A percentile compares a stretch with the other conserved stretches of the same genome.
phyloP scores from a whole-genome alignment of 2,113 vertebrate species.

The Calidris pugnax region DNA sequence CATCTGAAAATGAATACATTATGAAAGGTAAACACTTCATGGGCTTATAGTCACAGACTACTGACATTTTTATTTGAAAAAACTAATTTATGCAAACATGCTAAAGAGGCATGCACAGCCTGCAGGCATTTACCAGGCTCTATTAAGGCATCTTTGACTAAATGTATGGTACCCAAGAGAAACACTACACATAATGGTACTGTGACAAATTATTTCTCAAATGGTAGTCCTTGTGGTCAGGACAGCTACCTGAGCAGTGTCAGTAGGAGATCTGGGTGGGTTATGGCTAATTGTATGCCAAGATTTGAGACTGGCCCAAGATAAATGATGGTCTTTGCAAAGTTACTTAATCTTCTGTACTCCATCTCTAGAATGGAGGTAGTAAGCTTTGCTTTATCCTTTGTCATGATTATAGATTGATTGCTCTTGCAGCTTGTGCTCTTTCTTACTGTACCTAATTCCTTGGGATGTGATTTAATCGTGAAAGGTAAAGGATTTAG shows the following conservation, averaged over 20 bases:
- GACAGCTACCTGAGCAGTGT: not conserved
- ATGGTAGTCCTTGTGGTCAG: not conserved
- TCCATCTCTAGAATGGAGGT: not conserved
- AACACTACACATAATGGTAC: not conserved
- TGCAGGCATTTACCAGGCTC: not conserved
- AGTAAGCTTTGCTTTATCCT: not conserved
- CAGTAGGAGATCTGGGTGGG: not conserved
- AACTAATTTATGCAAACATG: not conserved
- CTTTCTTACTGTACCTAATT: not conserved
- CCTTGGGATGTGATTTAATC: not conserved
- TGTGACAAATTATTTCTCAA: not conserved
- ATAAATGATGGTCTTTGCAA: not conserved
- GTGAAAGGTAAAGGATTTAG: not conserved
- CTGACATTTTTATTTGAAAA: not conserved
- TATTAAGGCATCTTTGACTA: not conserved
- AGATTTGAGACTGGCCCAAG: not conserved
- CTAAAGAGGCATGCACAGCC: not conserved
- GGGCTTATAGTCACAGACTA: not conserved
- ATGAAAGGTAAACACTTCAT: slow-evolving; percentile 90
- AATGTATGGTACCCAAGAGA: not conserved
- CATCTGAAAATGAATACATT: slow-evolving; percentile 97
- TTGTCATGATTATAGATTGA: not conserved
- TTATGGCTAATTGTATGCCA: not conserved
- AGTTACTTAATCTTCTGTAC: not conserved
- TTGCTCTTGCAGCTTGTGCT: not conserved